Evolutionary conservation across 1,140 invertebrate species (phyloP), one percentile per base, ranked within the genome.

Genomic region (Sitobion miscanthi): DNA sequence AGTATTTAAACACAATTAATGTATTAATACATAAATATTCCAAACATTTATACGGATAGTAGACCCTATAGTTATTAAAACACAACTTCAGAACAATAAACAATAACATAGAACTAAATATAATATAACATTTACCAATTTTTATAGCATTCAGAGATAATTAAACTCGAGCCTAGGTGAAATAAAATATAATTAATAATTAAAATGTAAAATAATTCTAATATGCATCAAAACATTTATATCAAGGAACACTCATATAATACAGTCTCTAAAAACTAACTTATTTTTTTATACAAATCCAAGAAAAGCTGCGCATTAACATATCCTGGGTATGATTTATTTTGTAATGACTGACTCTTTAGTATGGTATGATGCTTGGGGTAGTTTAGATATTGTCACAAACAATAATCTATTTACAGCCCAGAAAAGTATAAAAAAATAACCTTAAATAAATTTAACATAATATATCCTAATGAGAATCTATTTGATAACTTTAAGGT

Each of bases 1-100:
- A 23, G 49, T 93, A 93, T 90, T 35, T 35, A 77, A 49, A 83
- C 52, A 77, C 49, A 62, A 52, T 83, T 35, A 20, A 25, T 85
- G 1, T 90, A 47, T 47, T 30, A 35, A 77, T n/a, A n/a, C 30
- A 77, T 54, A 7, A 0, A 21, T 21, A 21, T 21, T 21, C 20
- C 30, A 4, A 77, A n/a, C n/a, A 77, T n/a, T 77, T 4, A 77
- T n/a, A 77, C 14, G 14, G 5, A n/a, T 17, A 17, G 1, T 77
- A 77, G 1, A 77, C 6, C 30, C 30, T 77, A 17, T 4, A n/a
- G 30, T n/a, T n/a, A 77, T 35, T 77, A 23, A 77, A 17, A 35
- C 62, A 77, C 30, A 77, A n/a, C n/a, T n/a, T 77, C 17, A n/a
- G 14, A n/a, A 77, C n/a, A 77, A 77, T 20, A 77, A 17, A n/a